Evolutionary conservation across 2,888 invertebrate species (phyloP).

Genomic region (Philonicus albiceps): DNA sequence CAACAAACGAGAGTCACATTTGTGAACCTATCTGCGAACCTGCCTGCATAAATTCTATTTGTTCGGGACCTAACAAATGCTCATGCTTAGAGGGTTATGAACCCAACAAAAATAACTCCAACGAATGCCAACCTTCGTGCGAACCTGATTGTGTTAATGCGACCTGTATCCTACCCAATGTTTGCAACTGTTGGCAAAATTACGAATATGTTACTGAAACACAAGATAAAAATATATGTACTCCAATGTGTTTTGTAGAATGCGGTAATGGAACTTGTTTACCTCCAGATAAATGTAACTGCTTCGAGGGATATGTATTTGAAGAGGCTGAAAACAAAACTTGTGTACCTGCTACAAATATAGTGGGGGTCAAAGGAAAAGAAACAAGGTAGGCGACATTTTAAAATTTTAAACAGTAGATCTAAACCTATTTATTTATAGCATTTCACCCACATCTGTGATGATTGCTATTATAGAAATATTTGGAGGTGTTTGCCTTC

Average conservation of each 20-base stretch:
- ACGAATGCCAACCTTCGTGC: conserved; percentile 35
- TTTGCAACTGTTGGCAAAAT: conserved; percentile 35
- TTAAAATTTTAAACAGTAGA: background rate
- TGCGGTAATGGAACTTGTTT: conserved; percentile 31
- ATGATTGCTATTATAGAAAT: background rate
- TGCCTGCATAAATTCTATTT: conserved; percentile 61
- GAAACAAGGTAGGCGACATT: background rate
- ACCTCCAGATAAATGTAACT: conserved; percentile 24
- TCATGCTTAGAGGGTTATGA: conserved; percentile 54
- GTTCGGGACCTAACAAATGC: conserved; percentile 61
- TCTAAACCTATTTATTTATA: background rate
- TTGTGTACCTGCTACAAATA: background rate
- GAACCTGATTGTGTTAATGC: conserved; percentile 41
- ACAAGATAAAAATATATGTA: background rate
- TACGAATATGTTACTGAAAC: background rate
- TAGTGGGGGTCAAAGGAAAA: background rate
- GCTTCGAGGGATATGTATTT: conserved; percentile 11
- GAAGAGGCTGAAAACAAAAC: background rate
- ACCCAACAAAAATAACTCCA: background rate
- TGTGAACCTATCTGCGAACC: conserved; percentile 59
- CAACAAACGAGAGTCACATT: conserved; percentile 51
- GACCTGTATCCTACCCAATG: conserved; percentile 28
- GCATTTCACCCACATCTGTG: background rate
- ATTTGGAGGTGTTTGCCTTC: background rate
- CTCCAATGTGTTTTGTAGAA: conserved; percentile 23